Evolutionary conservation across 2,797 vertebrate species (phyloP).

Genomic region (Channa striata): DNA sequence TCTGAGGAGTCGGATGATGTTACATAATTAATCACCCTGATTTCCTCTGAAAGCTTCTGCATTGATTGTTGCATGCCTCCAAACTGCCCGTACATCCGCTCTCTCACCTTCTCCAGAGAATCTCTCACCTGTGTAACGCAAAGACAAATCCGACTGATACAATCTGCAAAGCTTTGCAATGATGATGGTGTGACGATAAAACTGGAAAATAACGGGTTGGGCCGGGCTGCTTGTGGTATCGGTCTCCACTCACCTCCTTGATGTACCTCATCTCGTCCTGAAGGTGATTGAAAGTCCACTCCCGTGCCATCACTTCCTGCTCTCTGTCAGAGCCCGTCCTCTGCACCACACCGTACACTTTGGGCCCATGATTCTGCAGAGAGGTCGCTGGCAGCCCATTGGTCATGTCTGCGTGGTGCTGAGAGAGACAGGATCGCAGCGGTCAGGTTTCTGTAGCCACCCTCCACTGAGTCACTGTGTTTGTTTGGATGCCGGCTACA

Average conservation of each 20-base stretch:
- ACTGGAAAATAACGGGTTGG: neutral
- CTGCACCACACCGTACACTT: constrained; percentile 92
- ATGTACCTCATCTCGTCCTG: constrained; percentile 98
- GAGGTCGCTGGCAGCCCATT: constrained; percentile 86
- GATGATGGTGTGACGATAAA: neutral
- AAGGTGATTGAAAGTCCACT: constrained; percentile 92
- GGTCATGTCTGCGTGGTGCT: constrained; percentile 86
- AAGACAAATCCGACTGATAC: constrained; percentile 8
- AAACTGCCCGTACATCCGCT: constrained; percentile 95
- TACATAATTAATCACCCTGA: constrained; percentile 84
- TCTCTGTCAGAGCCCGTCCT: constrained; percentile 87
- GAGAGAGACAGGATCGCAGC: constrained; percentile 69
- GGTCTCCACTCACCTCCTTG: constrained; percentile 88
- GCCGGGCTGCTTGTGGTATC: constrained; percentile 5
- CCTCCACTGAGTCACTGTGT: constrained; percentile 32
- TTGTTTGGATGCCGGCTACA: constrained; percentile 21
- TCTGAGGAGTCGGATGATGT: neutral
- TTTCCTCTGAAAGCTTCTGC: constrained; percentile 91
- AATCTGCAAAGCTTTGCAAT: neutral
- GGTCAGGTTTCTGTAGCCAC: constrained; percentile 81
- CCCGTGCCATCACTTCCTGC: constrained; percentile 94
- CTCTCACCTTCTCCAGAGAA: constrained; percentile 97
- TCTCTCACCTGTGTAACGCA: constrained; percentile 89
- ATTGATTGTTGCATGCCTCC: constrained; percentile 96
- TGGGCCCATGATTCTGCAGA: constrained; percentile 78